Evolutionary conservation across 1,140 invertebrate species (phyloP), one percentile per base, ranked within the genome.

Genomic region (Penaeus japonicus): DNA sequence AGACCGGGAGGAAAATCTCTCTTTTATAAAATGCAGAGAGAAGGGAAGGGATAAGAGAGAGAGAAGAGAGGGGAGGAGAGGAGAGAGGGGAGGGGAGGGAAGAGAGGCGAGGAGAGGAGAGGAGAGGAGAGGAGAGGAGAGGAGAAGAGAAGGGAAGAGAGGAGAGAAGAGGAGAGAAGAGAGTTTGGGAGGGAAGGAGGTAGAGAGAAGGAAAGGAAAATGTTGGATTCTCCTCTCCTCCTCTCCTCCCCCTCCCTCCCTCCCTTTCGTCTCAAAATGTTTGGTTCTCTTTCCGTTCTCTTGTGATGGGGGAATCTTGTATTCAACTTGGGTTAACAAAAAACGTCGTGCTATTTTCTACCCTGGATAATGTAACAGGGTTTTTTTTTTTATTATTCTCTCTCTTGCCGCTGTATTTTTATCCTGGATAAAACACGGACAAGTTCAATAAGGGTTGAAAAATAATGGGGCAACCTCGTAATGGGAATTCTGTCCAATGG

Each of bases 381-480:
- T n/a, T n/a, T 55, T 27, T 59, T 80, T 73, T 75, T 83, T 77
- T 24, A 73, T 39, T 30, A 35, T 54, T 79, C 39, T 54, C 55
- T 22, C 54, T n/a, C 22, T 18, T 54, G 59, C n/a, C 35, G 84
- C 47, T 59, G 80, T 87, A 87, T 87, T 87, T 87, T 87, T 39
- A 80, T 65, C 59, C 30, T 35, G 80, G 80, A 88, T 88, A 88
- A 88, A 88, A 88, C 86, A 75, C 47, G 80, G 55, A 39, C 80
- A 55, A 82, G 86, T 88, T 88, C 86, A 88, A 88, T 88, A 88
- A 83, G 80, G 86, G 80, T 81, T 83, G 53, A 88, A 88, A 88
- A 88, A 88, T 88, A 88, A 88, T 83, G 86, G 86, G 86, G 86
- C 79, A 88, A 88, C 86, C 86, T 78, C 80, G 86, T 88, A 88